Base-by-base conservation (phyloP, 2,888 invertebrate genomes). In the Petrolisthes manimaculis region DNA sequence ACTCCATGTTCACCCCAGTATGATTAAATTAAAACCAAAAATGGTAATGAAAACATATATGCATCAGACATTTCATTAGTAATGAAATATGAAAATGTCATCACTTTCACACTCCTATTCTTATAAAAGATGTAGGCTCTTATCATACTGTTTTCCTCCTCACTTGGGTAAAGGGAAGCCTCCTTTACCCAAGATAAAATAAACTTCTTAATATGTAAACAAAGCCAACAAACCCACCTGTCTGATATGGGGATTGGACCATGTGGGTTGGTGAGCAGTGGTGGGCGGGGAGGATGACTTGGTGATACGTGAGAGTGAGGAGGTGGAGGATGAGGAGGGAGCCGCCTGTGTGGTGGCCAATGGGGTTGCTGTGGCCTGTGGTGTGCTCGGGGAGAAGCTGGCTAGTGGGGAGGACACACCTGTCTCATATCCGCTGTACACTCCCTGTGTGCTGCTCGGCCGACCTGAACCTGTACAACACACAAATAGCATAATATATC, bases 371-470 rank as follows among this genome's bases (percentile, higher is more conserved):
- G 95, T 95, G 92, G 95, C 95, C 93, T 93, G 94, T n/a, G 94
- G 95, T 55, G 95, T 95, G 82, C 95, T 95, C 51, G 92, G 92
- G 75, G 92, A 92, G 71, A 95, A 95, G 91, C 95, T 95, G 83
- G 94, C 94, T 91, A 95, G 94, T 74, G 96, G 96, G 51, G 96
- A 96, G 84, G 96, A 71, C 71, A 71, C 95, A 86, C 96, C 96
- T 61, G 96, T 94, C 93, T 96, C 97, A 91, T 96, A 97, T 91
- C 95, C 95, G 74, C 93, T 93, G 92, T 96, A 96, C 51, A 96
- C 95, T 92, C 95, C 95, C 92, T 96, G 96, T 83, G 95, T 95
- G 92, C 96, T 96, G 84, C 95, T 94, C 55, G 96, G 95, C 92
- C 96, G 94, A 91, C 95, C 94, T 77, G 90, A 86, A 80, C 89